Evolutionary conservation across 2,797 vertebrate genomes (phyloP).

Genomic region (Channa striata): DNA sequence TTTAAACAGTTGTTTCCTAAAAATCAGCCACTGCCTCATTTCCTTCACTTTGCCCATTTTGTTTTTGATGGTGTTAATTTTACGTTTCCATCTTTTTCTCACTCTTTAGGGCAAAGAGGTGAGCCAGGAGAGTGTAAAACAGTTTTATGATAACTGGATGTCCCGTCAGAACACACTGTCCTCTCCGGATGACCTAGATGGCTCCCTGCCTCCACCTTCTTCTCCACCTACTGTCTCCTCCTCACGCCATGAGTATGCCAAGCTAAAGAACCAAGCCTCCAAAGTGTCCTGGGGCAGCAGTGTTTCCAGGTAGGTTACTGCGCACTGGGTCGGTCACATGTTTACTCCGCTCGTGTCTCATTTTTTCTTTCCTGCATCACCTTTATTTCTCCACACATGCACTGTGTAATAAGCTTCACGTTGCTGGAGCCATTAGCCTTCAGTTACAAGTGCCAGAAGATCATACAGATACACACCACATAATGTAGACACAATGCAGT

Average conservation of each 20-base stretch:
- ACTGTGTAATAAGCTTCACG: background rate
- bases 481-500: background rate
- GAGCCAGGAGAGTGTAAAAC: conserved; percentile 80
- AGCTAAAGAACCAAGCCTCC: conserved; percentile 69
- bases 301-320: conserved; percentile 74
- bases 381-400: background rate
- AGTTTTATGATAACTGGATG: conserved; percentile 77
- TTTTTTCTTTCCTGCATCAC: background rate
- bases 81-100: background rate
- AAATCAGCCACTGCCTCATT: no score
- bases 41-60: no score
- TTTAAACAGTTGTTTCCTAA: no score
- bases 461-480: background rate
- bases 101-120: conserved; percentile 81
- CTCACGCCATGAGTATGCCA: conserved; percentile 57
- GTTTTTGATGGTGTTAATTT: background rate
- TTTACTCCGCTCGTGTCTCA: background rate
- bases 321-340: background rate
- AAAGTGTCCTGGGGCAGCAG: conserved; percentile 81
- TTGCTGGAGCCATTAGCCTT: background rate
- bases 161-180: conserved; percentile 75
- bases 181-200: conserved; percentile 62
- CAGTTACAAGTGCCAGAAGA: background rate
- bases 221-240: conserved; percentile 48
- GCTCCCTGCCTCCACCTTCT: conserved; percentile 25